Evolutionary conservation across 2,888 invertebrate genomes (phyloP).

Genomic region (Acanthacorydalis orientalis): DNA sequence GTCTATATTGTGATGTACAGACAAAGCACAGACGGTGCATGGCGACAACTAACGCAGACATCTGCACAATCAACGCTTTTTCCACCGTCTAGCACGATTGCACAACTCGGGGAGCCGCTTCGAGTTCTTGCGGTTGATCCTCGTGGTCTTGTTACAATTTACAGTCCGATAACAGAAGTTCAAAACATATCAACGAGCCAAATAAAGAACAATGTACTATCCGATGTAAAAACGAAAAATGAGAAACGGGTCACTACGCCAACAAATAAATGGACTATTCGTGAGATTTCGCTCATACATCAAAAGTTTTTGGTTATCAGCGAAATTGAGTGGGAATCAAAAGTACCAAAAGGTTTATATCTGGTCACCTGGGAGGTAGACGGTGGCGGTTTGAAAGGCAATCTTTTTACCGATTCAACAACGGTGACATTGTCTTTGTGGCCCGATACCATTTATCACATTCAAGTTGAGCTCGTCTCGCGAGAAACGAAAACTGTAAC

Average conservation of each 20-base stretch:
- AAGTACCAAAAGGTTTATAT: constrained; percentile 48
- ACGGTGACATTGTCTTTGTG: constrained; percentile 62
- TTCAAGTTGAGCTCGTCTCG: constrained; percentile 54
- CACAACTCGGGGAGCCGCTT: constrained; percentile 36
- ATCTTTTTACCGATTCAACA: constrained; percentile 64
- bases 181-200: constrained; percentile 24
- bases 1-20: constrained; percentile 57
- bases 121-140: constrained; percentile 52
- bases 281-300: constrained; percentile 53
- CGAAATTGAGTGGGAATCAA: constrained; percentile 56
- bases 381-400: constrained; percentile 65
- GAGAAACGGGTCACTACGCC: constrained; percentile 29
- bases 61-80: constrained; percentile 44
- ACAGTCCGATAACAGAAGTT: constrained; percentile 46
- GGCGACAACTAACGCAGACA: constrained; percentile 50
- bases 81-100: constrained; percentile 38
- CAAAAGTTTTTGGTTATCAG: constrained; percentile 55
- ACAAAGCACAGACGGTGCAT: constrained; percentile 41
- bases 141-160: constrained; percentile 51
- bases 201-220: constrained; percentile 29
- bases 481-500: constrained; percentile 42
- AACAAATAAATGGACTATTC: constrained; percentile 43
- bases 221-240: constrained; percentile 32
- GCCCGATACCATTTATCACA: constrained; percentile 67
- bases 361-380: constrained; percentile 73